Conservation (phyloP, 30 jellyfish, hydroid and myxozoan species). For the Aurelia aurita complex sp. Pacific region DNA sequence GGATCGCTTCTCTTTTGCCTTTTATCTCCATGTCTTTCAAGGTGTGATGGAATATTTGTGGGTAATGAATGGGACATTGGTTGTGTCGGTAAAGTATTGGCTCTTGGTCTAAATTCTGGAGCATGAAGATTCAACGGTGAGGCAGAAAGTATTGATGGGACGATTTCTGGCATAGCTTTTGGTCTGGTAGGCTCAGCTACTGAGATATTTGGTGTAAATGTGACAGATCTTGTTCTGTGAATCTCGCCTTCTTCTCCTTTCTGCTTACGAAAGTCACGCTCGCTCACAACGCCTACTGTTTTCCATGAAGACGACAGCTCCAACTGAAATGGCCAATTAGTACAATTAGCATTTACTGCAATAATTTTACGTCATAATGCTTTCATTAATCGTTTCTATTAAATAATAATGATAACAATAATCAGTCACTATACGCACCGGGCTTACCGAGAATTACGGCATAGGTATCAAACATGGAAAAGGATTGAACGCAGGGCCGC, state of each 20-base stretch:
- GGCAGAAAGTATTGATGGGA: conserved; percentile 60
- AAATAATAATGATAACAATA: too few species aligned
- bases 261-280: conserved; percentile 70
- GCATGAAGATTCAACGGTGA: conserved; percentile 79
- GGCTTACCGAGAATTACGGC: too few species aligned
- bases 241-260: conserved; percentile 65
- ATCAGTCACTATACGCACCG: too few species aligned
- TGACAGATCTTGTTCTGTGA: conserved; percentile 70
- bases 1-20: conserved; percentile 33
- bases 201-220: conserved; percentile 59
- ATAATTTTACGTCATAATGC: too few species aligned
- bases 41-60: conserved; percentile 59
- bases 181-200: conserved; percentile 31
- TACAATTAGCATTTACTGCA: background rate
- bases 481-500: too few species aligned
- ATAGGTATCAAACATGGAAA: too few species aligned
- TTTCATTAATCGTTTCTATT: too few species aligned
- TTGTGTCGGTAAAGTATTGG: conserved; percentile 56
- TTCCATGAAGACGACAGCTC: conserved; percentile 87
- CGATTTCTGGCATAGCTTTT: conserved; percentile 50
- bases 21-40: conserved; percentile 44
- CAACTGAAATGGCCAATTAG: conserved; percentile 46
- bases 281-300: conserved; percentile 82
- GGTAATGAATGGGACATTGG: conserved; percentile 81
- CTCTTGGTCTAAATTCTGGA: conserved; percentile 90